These are phyloP conservation scores for Azemiops feae DNA, from an alignment of 2,113 vertebrate species.

Conservation along the genomic window DNA sequence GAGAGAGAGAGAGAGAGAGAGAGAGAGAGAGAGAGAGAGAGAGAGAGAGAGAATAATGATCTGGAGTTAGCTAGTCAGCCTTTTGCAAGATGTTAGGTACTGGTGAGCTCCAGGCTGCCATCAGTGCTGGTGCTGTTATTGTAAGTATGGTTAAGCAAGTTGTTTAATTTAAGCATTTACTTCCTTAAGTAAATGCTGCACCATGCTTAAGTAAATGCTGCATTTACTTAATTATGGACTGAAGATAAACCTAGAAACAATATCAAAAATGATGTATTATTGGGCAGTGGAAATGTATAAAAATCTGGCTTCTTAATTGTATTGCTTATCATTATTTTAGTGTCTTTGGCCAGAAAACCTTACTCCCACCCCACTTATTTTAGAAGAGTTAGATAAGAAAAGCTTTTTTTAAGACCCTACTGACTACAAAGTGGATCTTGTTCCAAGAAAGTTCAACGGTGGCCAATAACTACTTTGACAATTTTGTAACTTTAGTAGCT, in stretches of 20 bases:
- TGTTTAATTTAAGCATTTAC: neutral
- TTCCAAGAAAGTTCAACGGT: slow-evolving; percentile 71
- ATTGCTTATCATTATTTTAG: slow-evolving; percentile 42
- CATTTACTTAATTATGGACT: slow-evolving; percentile 45
- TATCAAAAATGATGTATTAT: slow-evolving; percentile 28
- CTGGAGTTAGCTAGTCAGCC: neutral
- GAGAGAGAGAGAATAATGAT: neutral
- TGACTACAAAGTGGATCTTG: slow-evolving; percentile 55
- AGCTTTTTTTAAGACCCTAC: slow-evolving; percentile 64
- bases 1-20: neutral
- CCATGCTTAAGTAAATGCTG: neutral
- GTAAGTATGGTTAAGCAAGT: neutral
- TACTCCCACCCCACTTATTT: slow-evolving; percentile 62
- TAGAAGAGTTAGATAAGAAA: slow-evolving; percentile 70
- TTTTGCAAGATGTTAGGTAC: neutral
- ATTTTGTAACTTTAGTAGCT: slow-evolving; percentile 72
- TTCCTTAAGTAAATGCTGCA: neutral
- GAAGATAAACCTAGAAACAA: slow-evolving; percentile 50
- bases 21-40: neutral
- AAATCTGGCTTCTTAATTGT: slow-evolving; percentile 48
- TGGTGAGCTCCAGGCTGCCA: neutral
- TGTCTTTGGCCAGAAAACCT: slow-evolving; percentile 54
- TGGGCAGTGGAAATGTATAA: slow-evolving; percentile 43
- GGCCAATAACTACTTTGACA: slow-evolving; percentile 69
- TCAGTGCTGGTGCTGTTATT: neutral